phyloP scores from a whole-genome alignment of 2,797 vertebrate genomes.

The Gallinago nigripennis region DNA sequence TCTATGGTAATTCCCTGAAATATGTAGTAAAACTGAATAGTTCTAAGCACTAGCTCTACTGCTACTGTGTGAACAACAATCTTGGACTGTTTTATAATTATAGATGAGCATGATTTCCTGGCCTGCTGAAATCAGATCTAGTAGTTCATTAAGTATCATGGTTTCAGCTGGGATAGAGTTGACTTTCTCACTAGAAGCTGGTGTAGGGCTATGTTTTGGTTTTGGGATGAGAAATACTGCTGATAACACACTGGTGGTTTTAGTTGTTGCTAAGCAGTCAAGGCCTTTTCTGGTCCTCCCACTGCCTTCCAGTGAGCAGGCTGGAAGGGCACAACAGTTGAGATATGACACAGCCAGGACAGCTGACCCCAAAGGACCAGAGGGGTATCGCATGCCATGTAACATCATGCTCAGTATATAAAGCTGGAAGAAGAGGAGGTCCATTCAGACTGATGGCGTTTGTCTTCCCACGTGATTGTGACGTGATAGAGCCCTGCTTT shows the following conservation, averaged over 20 bases:
- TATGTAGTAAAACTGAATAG: not conserved
- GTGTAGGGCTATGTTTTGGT: not conserved
- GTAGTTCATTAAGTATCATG: not conserved
- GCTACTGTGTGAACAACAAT: not conserved
- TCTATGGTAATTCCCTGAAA: not conserved
- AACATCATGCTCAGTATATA: not conserved
- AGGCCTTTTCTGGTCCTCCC: not conserved
- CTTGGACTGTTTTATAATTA: not conserved
- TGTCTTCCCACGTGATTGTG: not conserved
- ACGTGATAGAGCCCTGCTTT: not conserved
- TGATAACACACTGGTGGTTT: not conserved
- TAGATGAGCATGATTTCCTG: not conserved
- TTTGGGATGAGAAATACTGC: not conserved
- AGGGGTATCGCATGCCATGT: not conserved
- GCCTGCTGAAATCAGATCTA: not conserved
- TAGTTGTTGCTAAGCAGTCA: not conserved
- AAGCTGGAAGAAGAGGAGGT: not conserved
- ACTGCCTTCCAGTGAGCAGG: not conserved
- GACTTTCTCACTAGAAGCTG: not conserved
- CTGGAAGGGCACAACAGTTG: not conserved
- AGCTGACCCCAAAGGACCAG: not conserved
- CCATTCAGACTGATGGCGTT: not conserved
- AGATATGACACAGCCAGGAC: not conserved
- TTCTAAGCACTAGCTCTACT: not conserved
- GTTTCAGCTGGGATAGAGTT: not conserved